These are phyloP conservation scores for Urocyon cinereoargenteus DNA, from an alignment of 2,797 vertebrate species.

Conservation along the genomic window DNA sequence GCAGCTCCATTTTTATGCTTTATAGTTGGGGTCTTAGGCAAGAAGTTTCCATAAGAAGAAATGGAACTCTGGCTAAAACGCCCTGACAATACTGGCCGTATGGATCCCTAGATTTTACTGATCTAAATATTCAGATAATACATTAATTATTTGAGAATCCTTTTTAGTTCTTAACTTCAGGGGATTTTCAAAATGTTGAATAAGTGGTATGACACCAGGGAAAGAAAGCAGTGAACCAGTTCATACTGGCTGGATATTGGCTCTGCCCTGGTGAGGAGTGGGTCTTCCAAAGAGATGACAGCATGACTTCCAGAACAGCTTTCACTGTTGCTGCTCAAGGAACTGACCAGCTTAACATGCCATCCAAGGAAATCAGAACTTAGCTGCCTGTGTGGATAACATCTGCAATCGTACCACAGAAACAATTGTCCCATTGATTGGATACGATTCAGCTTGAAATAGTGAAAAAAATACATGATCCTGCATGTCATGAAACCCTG, in stretches of 20 bases:
- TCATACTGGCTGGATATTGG: neutral
- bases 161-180: conserved; percentile 6
- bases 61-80: neutral
- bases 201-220: neutral
- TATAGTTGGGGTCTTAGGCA: neutral
- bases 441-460: neutral
- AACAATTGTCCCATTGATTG: too few species aligned
- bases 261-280: neutral
- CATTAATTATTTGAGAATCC: neutral
- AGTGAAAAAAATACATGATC: neutral
- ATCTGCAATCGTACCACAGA: neutral
- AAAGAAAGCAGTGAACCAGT: neutral
- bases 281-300: neutral
- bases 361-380: neutral
- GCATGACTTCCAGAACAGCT: neutral
- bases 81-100: neutral
- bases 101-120: neutral
- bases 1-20: neutral
- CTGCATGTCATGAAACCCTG: neutral
- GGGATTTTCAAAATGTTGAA: neutral
- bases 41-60: neutral
- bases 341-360: neutral
- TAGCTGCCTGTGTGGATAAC: neutral
- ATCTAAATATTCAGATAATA: neutral
- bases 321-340: neutral